phyloP scores from a whole-genome alignment of 2,113 vertebrate species.

The Castor canadensis region DNA sequence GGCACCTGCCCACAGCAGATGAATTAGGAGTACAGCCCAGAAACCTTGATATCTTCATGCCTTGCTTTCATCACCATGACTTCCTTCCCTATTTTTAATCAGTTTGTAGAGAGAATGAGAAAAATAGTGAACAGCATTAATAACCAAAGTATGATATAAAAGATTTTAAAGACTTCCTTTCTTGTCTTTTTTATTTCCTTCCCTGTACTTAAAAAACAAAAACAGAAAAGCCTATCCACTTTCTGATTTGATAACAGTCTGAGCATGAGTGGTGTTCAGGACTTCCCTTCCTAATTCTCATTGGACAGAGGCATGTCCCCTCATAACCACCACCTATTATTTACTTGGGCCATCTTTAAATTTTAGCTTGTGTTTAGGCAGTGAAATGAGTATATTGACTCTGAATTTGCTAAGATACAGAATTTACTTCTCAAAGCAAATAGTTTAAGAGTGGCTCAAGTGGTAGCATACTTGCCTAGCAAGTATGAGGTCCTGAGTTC shows the following conservation, averaged over 20 bases:
- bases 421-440: constrained; percentile 10
- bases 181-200: constrained; percentile 14
- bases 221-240: background rate
- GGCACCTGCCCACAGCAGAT: too few relatives aligned
- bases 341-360: background rate
- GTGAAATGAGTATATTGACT: background rate
- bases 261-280: background rate
- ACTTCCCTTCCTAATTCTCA: background rate
- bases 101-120: background rate
- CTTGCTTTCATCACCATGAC: background rate
- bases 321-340: background rate
- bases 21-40: constrained; percentile 12
- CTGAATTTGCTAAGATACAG: background rate
- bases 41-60: background rate
- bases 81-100: constrained; percentile 63
- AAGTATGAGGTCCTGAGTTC: too few relatives aligned
- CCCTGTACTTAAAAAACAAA: background rate
- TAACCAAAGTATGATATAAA: background rate
- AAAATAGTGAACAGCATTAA: background rate
- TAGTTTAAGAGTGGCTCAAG: background rate
- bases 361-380: background rate
- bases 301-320: background rate
- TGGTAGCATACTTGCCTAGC: too few relatives aligned
- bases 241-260: constrained; percentile 16
- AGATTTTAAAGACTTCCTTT: constrained; percentile 48